phyloP scores from a whole-genome alignment of 1,140 invertebrate genomes.

The Drosophila jambulina region DNA sequence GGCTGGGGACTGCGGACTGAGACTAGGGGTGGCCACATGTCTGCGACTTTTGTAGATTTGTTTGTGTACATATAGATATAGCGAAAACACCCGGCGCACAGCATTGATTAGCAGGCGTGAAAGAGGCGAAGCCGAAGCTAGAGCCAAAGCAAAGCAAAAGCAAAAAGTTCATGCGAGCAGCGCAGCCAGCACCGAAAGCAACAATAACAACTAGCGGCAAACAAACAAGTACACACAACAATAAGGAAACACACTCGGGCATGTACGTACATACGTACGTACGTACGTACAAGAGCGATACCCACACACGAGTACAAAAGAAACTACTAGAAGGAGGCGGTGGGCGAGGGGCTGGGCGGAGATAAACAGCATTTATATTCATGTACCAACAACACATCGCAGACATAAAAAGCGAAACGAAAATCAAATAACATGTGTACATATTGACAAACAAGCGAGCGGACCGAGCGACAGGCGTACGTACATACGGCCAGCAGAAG shows the following conservation, averaged over 20 bases:
- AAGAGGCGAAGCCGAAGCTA: conserved; percentile 65
- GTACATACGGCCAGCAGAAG: conserved; percentile 8
- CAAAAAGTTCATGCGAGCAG: conserved; percentile 78
- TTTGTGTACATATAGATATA: conserved; percentile 84
- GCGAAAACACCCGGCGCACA: conserved; percentile 79
- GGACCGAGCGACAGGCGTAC: conserved; percentile 4
- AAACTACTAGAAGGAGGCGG: conserved; percentile 53
- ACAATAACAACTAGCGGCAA: conserved; percentile 63
- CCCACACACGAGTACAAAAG: conserved; percentile 49
- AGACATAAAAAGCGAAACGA: conserved; percentile 70
- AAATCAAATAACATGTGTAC: conserved; percentile 82
- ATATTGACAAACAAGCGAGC: conserved; percentile 75
- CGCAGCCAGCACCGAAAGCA: conserved; percentile 40
- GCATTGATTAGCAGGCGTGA: conserved; percentile 77
- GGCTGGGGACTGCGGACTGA: not conserved
- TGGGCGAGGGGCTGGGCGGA: conserved; percentile 41
- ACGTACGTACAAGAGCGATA: conserved; percentile 45
- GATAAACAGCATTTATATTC: conserved; percentile 84
- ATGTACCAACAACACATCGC: conserved; percentile 67
- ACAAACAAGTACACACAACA: conserved; percentile 81
- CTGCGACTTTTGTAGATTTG: conserved; percentile 82
- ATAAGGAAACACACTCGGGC: conserved; percentile 75
- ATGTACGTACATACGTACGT: conserved; percentile 15
- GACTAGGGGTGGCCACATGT: conserved; percentile 38
- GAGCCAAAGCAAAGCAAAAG: conserved; percentile 75